A percentile compares a stretch with the other conserved stretches of the same genome.
phyloP scores from a whole-genome alignment of 2,888 invertebrate genomes.

The Temnothorax rugatulus region DNA sequence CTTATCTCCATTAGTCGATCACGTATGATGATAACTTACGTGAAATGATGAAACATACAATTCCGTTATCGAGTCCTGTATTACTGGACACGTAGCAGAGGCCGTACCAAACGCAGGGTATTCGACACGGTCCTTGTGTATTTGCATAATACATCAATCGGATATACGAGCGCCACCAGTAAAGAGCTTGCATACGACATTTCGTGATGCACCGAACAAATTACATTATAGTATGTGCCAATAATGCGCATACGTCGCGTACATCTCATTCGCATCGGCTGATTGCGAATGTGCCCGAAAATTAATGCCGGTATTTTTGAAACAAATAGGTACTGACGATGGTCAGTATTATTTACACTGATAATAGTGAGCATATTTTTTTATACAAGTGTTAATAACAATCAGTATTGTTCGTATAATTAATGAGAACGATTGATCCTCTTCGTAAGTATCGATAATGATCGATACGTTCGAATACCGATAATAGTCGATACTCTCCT shows the following conservation, averaged over 20 bases:
- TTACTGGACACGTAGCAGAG: neutral
- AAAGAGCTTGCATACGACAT: slow-evolving; percentile 27
- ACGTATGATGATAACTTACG: neutral
- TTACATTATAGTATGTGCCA: neutral
- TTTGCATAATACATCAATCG: slow-evolving; percentile 34
- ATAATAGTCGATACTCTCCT: neutral
- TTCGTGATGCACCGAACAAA: slow-evolving; percentile 13
- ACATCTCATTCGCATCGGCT: neutral
- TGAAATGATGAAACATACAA: slow-evolving; percentile 29
- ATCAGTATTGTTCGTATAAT: neutral
- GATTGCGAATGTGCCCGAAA: neutral
- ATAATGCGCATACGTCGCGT: neutral
- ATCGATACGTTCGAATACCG: neutral
- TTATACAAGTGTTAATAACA: neutral
- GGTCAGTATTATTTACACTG: neutral
- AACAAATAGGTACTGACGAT: neutral
- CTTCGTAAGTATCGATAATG: neutral
- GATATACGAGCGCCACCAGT: neutral
- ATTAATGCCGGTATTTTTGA: neutral
- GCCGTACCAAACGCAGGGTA: no score
- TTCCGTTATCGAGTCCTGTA: neutral
- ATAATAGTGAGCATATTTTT: neutral
- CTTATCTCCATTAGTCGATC: neutral
- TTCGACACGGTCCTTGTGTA: neutral
- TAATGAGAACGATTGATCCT: neutral